Conservation (phyloP, 2,113 vertebrate species). For the Tetraodon nigroviridis region DNA sequence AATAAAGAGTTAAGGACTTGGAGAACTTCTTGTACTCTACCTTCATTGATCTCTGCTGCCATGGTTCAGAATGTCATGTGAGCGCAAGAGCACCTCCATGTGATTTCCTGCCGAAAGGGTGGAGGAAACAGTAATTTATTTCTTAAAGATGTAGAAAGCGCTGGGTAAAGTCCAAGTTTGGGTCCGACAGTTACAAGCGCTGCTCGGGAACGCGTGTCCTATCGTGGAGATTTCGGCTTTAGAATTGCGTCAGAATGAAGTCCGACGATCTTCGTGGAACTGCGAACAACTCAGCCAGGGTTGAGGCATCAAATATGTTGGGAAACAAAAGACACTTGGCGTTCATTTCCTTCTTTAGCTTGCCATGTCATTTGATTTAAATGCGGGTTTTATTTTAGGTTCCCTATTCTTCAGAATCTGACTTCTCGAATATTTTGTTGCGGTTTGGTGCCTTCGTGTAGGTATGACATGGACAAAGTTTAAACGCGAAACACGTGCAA, state of each 20-base stretch:
- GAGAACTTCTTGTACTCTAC: conserved; percentile 53
- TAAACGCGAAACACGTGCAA: too few species aligned
- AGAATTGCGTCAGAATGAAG: too few species aligned
- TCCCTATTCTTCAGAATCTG: not conserved
- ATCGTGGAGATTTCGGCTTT: too few species aligned
- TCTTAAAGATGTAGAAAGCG: conserved; percentile 70
- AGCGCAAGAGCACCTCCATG: conserved; percentile 74
- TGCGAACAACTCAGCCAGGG: too few species aligned
- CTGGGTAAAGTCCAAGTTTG: conserved; percentile 52
- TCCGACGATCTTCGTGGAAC: too few species aligned
- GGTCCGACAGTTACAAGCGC: not conserved
- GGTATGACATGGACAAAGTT: too few species aligned
- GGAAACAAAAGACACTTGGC: too few species aligned
- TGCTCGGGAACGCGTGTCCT: not conserved
- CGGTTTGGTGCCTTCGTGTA: not conserved
- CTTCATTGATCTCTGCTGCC: conserved; percentile 78
- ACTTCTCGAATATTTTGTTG: not conserved
- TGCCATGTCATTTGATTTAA: not conserved
- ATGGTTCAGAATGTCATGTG: conserved; percentile 77
- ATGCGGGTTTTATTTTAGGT: not conserved
- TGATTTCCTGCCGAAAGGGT: conserved; percentile 76
- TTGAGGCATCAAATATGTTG: too few species aligned
- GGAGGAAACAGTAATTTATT: conserved; percentile 62
- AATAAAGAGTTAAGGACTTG: not conserved
- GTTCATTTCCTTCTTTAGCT: not conserved